Evolutionary conservation across 1,140 invertebrate species (phyloP).

Genomic region (Drosophila santomea): DNA sequence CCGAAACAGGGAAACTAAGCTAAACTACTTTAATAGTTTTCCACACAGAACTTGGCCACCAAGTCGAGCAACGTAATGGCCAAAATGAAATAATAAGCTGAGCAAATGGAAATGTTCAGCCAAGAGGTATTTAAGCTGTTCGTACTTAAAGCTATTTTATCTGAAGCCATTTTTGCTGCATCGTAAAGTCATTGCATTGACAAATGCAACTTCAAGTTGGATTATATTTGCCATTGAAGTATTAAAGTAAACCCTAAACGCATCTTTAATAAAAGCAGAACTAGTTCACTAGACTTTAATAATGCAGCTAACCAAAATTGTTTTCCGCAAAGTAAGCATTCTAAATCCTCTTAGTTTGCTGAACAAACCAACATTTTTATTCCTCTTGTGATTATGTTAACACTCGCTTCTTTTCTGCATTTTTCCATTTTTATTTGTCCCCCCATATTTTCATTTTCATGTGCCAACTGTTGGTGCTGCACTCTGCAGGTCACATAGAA

Average conservation of each 20-base stretch:
- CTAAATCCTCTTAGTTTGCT: background rate
- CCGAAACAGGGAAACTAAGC: slow-evolving; percentile 49
- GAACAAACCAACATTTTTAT: slow-evolving; percentile 15
- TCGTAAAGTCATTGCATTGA: no score
- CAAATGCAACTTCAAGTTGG: no score
- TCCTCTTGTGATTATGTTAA: slow-evolving; percentile 14
- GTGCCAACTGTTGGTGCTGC: slow-evolving; percentile 44
- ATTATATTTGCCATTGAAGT: no score
- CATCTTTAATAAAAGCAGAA: no score
- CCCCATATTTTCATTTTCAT: slow-evolving; percentile 37
- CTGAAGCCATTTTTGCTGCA: background rate
- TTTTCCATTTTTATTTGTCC: slow-evolving; percentile 15
- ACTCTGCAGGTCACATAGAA: slow-evolving; percentile 45
- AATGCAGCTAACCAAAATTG: background rate
- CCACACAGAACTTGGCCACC: slow-evolving; percentile 48
- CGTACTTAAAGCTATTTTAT: background rate
- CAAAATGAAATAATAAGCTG: slow-evolving; percentile 44
- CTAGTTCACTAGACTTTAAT: no score
- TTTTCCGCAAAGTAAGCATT: background rate
- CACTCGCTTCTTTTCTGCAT: slow-evolving; percentile 22
- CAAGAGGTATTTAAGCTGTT: background rate
- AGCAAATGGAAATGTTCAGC: slow-evolving; percentile 12
- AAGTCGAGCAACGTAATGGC: slow-evolving; percentile 19
- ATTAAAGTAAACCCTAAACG: no score
- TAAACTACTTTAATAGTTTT: slow-evolving; percentile 72